These are phyloP conservation scores for Leucoraja erinaceus DNA, from an alignment of 2,113 vertebrate genomes.

Conservation along the genomic window DNA sequence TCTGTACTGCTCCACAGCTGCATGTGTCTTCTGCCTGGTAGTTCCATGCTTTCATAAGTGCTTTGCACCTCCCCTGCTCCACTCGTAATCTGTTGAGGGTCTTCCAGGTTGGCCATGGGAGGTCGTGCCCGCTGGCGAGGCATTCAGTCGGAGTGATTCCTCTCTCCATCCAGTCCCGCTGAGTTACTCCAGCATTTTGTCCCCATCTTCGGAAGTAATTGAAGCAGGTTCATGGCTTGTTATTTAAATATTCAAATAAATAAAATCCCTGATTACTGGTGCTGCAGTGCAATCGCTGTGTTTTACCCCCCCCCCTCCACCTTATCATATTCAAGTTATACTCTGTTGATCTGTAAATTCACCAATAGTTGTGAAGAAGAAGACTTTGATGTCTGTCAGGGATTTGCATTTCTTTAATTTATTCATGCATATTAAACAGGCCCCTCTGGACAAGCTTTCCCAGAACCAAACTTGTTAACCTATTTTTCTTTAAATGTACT, in stretches of 20 bases:
- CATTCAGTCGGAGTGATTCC: too few species aligned
- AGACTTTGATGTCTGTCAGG: background rate
- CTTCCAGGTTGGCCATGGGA: too few species aligned
- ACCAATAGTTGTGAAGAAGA: background rate
- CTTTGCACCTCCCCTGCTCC: too few species aligned
- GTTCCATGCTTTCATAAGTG: too few species aligned
- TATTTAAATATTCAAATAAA: background rate
- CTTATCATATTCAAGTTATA: background rate
- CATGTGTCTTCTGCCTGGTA: too few species aligned
- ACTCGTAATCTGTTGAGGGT: too few species aligned
- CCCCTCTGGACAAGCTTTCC: background rate
- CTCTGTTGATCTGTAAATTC: background rate
- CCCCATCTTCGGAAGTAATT: too few species aligned
- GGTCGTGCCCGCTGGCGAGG: too few species aligned
- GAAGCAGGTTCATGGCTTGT: background rate
- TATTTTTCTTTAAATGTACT: constrained; percentile 14
- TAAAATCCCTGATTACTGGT: background rate
- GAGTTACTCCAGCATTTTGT: too few species aligned
- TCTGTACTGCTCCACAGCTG: too few species aligned
- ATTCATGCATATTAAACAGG: background rate
- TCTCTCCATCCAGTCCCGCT: too few species aligned
- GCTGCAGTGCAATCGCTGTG: background rate
- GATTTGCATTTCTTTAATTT: background rate
- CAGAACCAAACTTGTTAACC: constrained; percentile 27
- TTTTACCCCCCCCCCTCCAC: background rate